Conservation (phyloP, 2,888 invertebrate species). For the Nymphalis c-album region DNA sequence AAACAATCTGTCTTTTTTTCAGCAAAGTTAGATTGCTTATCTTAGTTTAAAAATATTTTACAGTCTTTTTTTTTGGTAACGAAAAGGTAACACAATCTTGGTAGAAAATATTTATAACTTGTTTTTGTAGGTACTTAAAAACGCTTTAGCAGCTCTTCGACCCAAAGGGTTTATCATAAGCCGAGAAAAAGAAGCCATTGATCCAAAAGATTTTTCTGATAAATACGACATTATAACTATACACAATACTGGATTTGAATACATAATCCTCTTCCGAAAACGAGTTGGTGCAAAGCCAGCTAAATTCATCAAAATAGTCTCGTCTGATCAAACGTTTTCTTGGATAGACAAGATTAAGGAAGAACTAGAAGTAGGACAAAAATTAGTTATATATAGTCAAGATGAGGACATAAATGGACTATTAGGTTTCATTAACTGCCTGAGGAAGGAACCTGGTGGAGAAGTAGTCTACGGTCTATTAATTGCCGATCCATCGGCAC, state of each 20-base stretch:
- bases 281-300: conserved; percentile 69
- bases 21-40: too few relatives aligned
- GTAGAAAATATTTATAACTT: neutral
- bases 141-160: conserved; percentile 72
- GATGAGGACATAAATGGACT: conserved; percentile 88
- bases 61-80: too few relatives aligned
- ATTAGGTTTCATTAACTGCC: conserved; percentile 92
- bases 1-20: too few relatives aligned
- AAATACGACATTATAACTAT: conserved; percentile 76
- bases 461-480: conserved; percentile 83
- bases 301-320: conserved; percentile 70
- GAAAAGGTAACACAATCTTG: neutral
- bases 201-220: conserved; percentile 64
- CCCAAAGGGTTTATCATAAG: conserved; percentile 83
- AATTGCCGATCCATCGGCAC: conserved; percentile 83
- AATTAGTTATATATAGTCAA: conserved; percentile 85
- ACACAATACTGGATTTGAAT: conserved; percentile 75
- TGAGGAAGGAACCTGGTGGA: conserved; percentile 90
- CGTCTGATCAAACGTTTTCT: conserved; percentile 62
- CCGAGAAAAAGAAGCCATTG: conserved; percentile 78
- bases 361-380: conserved; percentile 66
- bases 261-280: conserved; percentile 79
- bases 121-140: conserved; percentile 62
- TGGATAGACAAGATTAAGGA: conserved; percentile 80
- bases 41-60: too few relatives aligned